phyloP scores from a whole-genome alignment of 2,113 vertebrate genomes.

The Mustela lutreola region DNA sequence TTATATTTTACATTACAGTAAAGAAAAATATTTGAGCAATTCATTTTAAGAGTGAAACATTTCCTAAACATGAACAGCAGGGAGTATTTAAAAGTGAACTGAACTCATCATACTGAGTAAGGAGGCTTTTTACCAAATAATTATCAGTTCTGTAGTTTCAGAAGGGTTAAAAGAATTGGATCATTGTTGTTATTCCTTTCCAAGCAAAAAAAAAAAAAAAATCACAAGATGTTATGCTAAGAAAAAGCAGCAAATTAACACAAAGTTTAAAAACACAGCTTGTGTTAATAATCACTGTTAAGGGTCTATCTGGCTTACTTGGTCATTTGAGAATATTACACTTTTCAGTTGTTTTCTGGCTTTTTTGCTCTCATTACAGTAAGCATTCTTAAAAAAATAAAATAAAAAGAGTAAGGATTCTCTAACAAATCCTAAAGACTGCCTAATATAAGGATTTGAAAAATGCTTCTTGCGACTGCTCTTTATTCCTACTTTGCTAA shows the following conservation, averaged over 20 bases:
- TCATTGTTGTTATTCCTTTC: conserved; percentile 27
- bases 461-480: background rate
- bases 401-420: background rate
- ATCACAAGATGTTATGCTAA: background rate
- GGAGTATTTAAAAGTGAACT: conserved; percentile 10
- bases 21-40: conserved; percentile 21
- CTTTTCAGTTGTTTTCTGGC: background rate
- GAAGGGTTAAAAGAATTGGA: background rate
- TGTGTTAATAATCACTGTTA: background rate
- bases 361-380: background rate
- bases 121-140: background rate
- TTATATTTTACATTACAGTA: conserved; percentile 6
- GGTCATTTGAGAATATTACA: background rate
- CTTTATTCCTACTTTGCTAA: background rate
- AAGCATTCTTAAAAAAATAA: background rate
- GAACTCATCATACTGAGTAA: conserved; percentile 14
- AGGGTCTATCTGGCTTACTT: background rate
- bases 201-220: background rate
- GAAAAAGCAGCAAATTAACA: background rate
- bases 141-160: background rate
- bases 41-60: conserved; percentile 23
- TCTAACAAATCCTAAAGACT: background rate
- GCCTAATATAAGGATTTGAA: background rate
- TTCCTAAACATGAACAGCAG: conserved; percentile 35
- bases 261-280: background rate